Conservation (phyloP, 1,140 invertebrate species). For the Macrotrachela quadricornifera region DNA sequence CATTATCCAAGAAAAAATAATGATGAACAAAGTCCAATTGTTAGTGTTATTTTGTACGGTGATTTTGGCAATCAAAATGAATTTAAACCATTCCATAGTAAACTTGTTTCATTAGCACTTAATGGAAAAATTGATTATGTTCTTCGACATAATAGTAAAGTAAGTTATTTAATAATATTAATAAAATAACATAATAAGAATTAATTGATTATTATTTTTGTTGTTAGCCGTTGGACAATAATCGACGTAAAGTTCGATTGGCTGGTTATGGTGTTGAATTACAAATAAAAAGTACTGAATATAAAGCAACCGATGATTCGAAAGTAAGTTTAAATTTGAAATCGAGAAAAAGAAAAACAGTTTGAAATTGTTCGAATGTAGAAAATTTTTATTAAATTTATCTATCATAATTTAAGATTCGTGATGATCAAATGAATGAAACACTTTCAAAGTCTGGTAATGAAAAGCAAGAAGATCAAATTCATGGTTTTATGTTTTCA, state of each 20-base stretch:
- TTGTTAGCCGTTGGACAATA: background rate
- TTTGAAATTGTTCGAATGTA: too few relatives aligned
- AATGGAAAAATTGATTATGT: conserved; percentile 4
- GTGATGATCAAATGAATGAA: background rate
- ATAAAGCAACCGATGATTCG: conserved; percentile 89
- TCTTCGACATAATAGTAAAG: background rate
- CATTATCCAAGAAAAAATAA: too few relatives aligned
- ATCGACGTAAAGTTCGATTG: conserved; percentile 38
- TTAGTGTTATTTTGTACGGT: background rate
- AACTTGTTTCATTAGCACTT: background rate
- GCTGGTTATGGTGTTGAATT: conserved; percentile 95
- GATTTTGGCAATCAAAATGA: background rate
- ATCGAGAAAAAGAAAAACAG: too few relatives aligned
- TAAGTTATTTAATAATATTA: too few relatives aligned
- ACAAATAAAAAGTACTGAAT: conserved; percentile 95
- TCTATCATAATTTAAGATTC: background rate
- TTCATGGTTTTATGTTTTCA: conserved; percentile 71
- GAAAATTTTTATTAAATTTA: too few relatives aligned
- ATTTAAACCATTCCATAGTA: conserved; percentile 3
- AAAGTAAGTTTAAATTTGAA: conserved; percentile 41
- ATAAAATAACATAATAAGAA: too few relatives aligned
- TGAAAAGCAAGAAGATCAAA: conserved; percentile 40
- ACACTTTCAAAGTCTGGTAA: background rate
- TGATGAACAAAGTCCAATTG: too few relatives aligned
- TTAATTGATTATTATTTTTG: too few relatives aligned